Base-by-base conservation (phyloP, 2,888 invertebrate genomes). In the Helleia helle region DNA sequence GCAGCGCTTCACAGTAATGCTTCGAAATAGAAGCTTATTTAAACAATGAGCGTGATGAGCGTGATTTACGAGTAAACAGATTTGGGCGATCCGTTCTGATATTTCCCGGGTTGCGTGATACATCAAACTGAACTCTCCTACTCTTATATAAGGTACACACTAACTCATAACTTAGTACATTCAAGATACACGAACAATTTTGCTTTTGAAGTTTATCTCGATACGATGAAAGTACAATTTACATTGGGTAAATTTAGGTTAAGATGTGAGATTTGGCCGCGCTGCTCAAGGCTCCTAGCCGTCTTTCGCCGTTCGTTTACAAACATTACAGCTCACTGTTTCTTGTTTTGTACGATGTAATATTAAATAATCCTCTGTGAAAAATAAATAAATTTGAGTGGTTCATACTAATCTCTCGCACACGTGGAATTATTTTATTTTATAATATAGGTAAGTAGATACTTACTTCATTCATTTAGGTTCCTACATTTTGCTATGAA, bases 21-120 rank as follows among this genome's bases (percentile, higher is more conserved):
- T 67, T 81, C 65, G 63, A 83, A 84, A 84, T 84, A 83, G 81
- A 80, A 75, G 67, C 72, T 69, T 70, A 65, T 64, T 72, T 63
- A 81, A 77, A 81, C 81, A 83, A 74, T 68, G 77, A 63, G 65
- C 80, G 81, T 81, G 84, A 79, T 81, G 77, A 63, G 65, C 80
- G 83, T 81, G 84, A 79, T 81, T 73, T 73, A 83, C 58, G 63
- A 55, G 70, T 83, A 84, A 83, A 84, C 83, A 84, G 52, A 66
- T 68, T 71, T 63, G 54, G 56, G 60, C 59, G 52, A 57, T 56
- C 62, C 54, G 58, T 60, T 65, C 65, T 58, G 66, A 66, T 68
- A 58, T 50, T 70, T 64, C 55, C 53, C 55, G 42, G 48, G 45
- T 36, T 42, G 45, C 18, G 26, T 26, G 28, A 31, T 18, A 22